Percentiles rank a stretch among this genome's conserved stretches.
Conservation (phyloP, 2,888 invertebrate species). For the Petrolisthes manimaculis region DNA sequence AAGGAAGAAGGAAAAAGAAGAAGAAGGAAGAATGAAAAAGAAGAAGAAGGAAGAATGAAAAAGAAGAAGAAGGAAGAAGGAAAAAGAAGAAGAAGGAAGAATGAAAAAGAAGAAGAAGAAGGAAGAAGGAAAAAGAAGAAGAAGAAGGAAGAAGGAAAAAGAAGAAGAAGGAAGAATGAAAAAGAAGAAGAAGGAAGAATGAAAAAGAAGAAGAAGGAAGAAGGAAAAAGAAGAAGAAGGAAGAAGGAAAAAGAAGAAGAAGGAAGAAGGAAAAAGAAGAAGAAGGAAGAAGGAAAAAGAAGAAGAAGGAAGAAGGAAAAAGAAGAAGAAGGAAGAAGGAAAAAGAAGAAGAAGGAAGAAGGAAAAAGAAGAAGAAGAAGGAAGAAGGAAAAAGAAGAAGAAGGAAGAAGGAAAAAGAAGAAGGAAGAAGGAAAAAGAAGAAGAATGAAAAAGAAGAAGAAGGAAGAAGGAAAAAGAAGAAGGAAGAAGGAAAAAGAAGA, state of each 20-base stretch:
- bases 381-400: background rate
- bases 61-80: too few relatives aligned
- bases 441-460: background rate
- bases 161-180: background rate
- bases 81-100: too few relatives aligned
- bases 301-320: conserved; percentile 1
- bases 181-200: background rate
- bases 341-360: too few relatives aligned
- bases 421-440: background rate
- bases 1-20: too few relatives aligned
- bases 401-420: background rate
- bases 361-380: background rate
- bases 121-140: too few relatives aligned
- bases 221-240: background rate
- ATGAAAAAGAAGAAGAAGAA: too few relatives aligned
- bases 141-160: too few relatives aligned
- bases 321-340: too few relatives aligned
- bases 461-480: background rate
- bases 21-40: too few relatives aligned
- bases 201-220: background rate
- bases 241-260: background rate
- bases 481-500: background rate
- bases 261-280: background rate
- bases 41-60: too few relatives aligned
- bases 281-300: background rate